phyloP scores from a whole-genome alignment of 2,113 vertebrate genomes.

The Chauna torquata region DNA sequence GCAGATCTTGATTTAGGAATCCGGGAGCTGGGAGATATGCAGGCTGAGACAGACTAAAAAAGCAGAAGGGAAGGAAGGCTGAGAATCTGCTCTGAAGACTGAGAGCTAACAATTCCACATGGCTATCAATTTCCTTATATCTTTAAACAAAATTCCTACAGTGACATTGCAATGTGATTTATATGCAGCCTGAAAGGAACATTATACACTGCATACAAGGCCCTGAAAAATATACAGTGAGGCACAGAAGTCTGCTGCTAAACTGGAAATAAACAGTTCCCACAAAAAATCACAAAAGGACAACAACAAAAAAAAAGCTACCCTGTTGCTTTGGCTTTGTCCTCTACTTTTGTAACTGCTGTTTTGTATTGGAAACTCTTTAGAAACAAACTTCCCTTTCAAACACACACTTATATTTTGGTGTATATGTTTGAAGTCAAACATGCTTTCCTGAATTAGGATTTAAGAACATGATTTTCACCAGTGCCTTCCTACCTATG shows the following conservation, averaged over 20 bases:
- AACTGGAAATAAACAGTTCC: neutral
- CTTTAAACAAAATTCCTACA: slow-evolving; percentile 57
- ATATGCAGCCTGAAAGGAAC: slow-evolving; percentile 7
- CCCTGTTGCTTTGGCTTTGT: neutral
- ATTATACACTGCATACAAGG: neutral
- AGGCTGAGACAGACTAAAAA: neutral
- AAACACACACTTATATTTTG: neutral
- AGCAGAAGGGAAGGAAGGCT: slow-evolving; percentile 4
- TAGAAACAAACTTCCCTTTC: neutral
- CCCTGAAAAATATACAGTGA: neutral
- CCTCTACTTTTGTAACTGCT: neutral
- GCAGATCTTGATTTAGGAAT: slow-evolving; percentile 1
- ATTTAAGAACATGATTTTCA: neutral
- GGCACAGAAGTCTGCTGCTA: neutral
- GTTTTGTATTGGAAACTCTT: neutral
- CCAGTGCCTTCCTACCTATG: neutral
- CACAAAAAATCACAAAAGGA: neutral
- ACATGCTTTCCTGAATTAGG: neutral
- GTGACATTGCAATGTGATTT: slow-evolving; percentile 32
- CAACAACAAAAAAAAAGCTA: neutral
- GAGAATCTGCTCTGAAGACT: slow-evolving; percentile 3
- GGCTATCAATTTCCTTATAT: slow-evolving; percentile 13
- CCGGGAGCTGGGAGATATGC: neutral
- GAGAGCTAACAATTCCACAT: neutral
- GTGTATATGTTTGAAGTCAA: neutral